These are phyloP conservation scores for Helogale parvula DNA, from an alignment of 2,113 vertebrate genomes.

Conservation along the genomic window DNA sequence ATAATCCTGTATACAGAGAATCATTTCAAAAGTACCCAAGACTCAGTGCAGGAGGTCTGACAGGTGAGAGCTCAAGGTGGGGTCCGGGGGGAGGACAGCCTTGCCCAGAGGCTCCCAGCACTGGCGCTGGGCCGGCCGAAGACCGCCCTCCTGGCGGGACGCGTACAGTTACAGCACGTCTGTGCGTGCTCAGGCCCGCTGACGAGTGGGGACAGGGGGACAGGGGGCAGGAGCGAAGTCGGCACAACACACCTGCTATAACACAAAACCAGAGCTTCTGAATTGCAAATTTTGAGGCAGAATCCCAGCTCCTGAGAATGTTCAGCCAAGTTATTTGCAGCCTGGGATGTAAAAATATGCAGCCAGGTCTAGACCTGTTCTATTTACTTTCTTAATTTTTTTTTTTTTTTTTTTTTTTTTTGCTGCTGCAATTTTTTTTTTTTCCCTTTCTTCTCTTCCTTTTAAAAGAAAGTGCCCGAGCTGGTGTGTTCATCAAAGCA, in stretches of 20 bases:
- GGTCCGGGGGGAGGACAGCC: not conserved
- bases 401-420: not conserved
- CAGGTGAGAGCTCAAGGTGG: too few relatives aligned
- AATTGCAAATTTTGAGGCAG: constrained; percentile 14
- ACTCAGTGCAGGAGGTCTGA: too few relatives aligned
- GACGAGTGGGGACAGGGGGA: accelerated
- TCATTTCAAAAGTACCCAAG: not conserved
- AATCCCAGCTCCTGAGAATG: not conserved
- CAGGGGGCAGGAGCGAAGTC: not conserved
- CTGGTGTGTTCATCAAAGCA: constrained; percentile 64
- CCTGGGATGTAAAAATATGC: constrained; percentile 67
- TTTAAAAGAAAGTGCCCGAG: constrained; percentile 42
- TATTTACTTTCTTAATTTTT: not conserved
- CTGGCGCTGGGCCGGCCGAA: accelerated
- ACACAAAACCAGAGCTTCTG: not conserved
- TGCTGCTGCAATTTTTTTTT: not conserved
- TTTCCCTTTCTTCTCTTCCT: constrained; percentile 20
- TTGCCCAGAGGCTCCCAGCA: accelerated
- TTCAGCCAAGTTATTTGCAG: constrained; percentile 35
- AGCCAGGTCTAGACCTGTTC: constrained; percentile 67
- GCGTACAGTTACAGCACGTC: not conserved
- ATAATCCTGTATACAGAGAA: not conserved
- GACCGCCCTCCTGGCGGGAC: accelerated
- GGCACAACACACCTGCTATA: not conserved
- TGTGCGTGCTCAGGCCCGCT: not conserved